Evolutionary conservation across 2,888 invertebrate genomes (phyloP).

Genomic region (Clanis bilineata): DNA sequence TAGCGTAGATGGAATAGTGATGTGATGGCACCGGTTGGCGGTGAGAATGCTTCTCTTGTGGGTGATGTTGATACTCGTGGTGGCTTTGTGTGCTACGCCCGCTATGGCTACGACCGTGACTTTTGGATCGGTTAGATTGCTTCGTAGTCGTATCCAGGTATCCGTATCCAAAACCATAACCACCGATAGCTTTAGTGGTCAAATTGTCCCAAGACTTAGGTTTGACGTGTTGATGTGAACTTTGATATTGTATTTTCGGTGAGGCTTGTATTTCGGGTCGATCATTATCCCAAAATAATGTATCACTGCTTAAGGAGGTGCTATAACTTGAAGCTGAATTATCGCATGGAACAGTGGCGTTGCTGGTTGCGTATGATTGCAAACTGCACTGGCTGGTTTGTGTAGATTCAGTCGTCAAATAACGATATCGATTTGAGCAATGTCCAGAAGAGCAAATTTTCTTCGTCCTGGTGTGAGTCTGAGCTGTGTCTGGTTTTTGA

Average conservation of each 20-base stretch:
- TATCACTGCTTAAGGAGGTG: constrained; percentile 93
- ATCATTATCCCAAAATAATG: constrained; percentile 90
- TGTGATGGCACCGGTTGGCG: constrained; percentile 69
- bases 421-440: constrained; percentile 77
- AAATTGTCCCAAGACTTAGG: constrained; percentile 96
- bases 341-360: constrained; percentile 84
- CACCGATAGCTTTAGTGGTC: constrained; percentile 92
- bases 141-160: constrained; percentile 86
- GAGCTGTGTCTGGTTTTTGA: constrained; percentile 69
- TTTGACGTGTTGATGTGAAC: constrained; percentile 80
- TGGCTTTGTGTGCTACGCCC: constrained; percentile 83
- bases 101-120: constrained; percentile 79
- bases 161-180: constrained; percentile 93
- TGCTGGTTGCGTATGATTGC: constrained; percentile 92
- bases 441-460: constrained; percentile 67
- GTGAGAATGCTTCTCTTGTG: constrained; percentile 69
- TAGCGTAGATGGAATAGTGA: constrained; percentile 71
- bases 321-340: constrained; percentile 91
- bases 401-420: constrained; percentile 85
- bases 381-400: constrained; percentile 90
- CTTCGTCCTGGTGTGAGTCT: constrained; percentile 74
- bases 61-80: constrained; percentile 70
- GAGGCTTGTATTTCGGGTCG: constrained; percentile 67
- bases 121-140: constrained; percentile 66
- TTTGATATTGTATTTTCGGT: constrained; percentile 77